Percentiles rank a stretch among this genome's conserved stretches.
These are phyloP conservation scores for Scaptomyza montana DNA, from an alignment of 1,140 invertebrate species.

Conservation along the genomic window DNA sequence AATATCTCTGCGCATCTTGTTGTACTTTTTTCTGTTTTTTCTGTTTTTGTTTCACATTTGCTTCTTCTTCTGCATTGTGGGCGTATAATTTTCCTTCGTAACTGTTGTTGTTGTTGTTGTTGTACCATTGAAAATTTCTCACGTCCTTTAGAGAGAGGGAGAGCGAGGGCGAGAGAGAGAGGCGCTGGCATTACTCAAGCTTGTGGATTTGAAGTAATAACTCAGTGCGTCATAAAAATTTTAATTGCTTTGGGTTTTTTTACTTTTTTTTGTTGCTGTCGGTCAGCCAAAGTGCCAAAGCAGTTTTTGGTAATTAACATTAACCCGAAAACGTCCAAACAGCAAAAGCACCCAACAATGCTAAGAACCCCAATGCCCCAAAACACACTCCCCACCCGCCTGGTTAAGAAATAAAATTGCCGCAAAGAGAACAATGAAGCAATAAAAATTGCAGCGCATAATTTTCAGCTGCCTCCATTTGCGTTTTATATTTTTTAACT, in stretches of 20 bases:
- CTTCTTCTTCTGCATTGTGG: slow-evolving; percentile 46
- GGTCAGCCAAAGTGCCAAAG: slow-evolving; percentile 70
- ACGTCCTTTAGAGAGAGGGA: slow-evolving; percentile 55
- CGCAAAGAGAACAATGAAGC: slow-evolving; percentile 74
- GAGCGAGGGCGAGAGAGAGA: not conserved
- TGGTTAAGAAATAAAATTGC: slow-evolving; percentile 40
- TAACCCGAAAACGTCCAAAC: slow-evolving; percentile 74
- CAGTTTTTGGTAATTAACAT: slow-evolving; percentile 82
- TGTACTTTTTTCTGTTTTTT: slow-evolving; percentile 11
- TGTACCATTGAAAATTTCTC: slow-evolving; percentile 54
- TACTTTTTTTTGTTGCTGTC: slow-evolving; percentile 28
- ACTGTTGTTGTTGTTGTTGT: not conserved
- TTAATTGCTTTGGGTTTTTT: slow-evolving; percentile 77
- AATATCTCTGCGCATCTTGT: slow-evolving; percentile 62
- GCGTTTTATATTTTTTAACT: not conserved
- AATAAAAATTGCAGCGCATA: slow-evolving; percentile 82
- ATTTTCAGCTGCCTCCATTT: slow-evolving; percentile 60
- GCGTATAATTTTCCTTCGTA: slow-evolving; percentile 67
- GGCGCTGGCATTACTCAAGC: slow-evolving; percentile 76
- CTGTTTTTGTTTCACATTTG: slow-evolving; percentile 12
- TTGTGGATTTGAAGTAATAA: slow-evolving; percentile 82
- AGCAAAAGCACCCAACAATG: slow-evolving; percentile 66
- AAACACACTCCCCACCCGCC: not conserved
- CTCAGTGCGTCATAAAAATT: slow-evolving; percentile 82
- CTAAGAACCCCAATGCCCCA: slow-evolving; percentile 51